Base-by-base conservation (phyloP, 2,888 invertebrate species). In the Euzophera pinguis region DNA sequence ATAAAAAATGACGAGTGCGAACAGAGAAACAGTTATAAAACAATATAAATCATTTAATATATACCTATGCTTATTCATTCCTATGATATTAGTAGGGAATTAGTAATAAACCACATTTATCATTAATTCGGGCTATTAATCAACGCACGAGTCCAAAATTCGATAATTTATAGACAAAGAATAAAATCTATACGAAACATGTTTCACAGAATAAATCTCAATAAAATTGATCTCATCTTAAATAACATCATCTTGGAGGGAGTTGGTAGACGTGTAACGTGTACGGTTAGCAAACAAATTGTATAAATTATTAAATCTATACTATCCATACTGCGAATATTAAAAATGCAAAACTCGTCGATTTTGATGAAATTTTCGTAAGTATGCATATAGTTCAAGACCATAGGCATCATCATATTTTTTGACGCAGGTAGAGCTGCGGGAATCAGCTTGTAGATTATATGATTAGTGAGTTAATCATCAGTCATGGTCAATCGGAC, bases 191-290 rank as follows among this genome's bases (percentile, higher is more conserved):
- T 72, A 73, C 68, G 62, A 75, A 78, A 67, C 67, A 73, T 79
- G 73, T 81, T 45, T 81, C 78, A 80, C 81, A 76, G 75, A 77
- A 89, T 88, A 87, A 87, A 89, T 88, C 84, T 86, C 71, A 86
- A 86, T 86, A 84, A 85, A 85, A 85, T 81, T 82, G 80, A 83
- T 85, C 81, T 80, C 79, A 81, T 85, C 82, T 81, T 85, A 81
- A 84, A 85, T 85, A 85, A 82, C 81, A 82, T 84, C 79, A 83
- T 82, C 76, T 80, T 73, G 65, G 68, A 69, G 62, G 69, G 71
- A 71, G 71, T 71, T 71, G 62, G 68, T 69, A 67, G 67, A 67
- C 61, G 59, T 62, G 61, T 64, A 62, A 57, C 56, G 51, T 41
- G 80, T 81, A 86, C 56, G 55, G 84, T 70, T 65, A 60, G 75